These are phyloP conservation scores for Diceros bicornis DNA, from an alignment of 2,797 vertebrate genomes.

Conservation along the genomic window DNA sequence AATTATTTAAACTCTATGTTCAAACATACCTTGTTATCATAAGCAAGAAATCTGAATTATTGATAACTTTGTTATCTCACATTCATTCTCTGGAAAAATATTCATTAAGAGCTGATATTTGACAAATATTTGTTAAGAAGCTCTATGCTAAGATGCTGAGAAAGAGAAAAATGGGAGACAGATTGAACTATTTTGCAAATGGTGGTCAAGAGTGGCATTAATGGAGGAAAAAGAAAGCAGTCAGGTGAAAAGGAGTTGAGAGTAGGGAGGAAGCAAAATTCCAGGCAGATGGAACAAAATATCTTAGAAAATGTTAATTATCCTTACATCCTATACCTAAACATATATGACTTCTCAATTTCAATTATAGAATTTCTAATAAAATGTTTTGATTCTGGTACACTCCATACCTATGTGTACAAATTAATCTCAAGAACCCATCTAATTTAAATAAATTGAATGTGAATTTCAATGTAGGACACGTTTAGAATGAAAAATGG, in stretches of 20 bases:
- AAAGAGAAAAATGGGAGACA: not conserved
- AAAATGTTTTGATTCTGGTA: not conserved
- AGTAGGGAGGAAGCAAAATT: not conserved
- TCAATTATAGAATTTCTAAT: not conserved
- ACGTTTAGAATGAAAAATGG: not conserved
- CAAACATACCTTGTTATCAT: not conserved
- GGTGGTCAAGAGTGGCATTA: not conserved
- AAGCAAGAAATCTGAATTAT: not conserved
- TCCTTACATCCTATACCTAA: not conserved
- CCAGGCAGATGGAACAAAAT: not conserved
- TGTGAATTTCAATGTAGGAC: not conserved
- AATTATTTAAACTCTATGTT: not conserved
- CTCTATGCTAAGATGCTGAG: not conserved
- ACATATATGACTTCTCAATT: not conserved
- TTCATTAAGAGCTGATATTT: too few species aligned
- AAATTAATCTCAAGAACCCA: not conserved
- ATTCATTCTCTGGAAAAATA: not conserved
- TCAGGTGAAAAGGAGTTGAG: not conserved
- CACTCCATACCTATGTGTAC: not conserved
- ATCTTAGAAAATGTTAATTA: not conserved
- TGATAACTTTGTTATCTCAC: not conserved
- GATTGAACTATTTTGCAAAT: not conserved
- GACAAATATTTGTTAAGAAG: not conserved
- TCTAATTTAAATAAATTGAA: conserved; percentile 35
- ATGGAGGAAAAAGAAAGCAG: not conserved